Conservation (phyloP, 2,113 vertebrate genomes). For the Toxostoma redivivum region DNA sequence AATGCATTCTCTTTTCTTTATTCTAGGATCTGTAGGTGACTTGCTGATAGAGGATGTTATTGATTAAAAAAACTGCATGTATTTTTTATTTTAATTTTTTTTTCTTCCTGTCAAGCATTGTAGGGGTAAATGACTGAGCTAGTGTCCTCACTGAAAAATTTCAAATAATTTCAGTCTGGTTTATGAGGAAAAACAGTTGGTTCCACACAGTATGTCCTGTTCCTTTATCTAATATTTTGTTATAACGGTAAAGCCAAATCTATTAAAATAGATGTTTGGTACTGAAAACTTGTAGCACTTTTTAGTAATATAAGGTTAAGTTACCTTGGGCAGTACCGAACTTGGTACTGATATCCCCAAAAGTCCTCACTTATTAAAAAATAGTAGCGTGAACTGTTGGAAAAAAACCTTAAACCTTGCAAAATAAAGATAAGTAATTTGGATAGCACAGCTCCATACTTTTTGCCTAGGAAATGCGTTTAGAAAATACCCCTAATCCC, state of each 20-base stretch:
- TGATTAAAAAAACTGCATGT: background rate
- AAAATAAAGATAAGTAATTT: background rate
- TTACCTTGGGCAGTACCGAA: background rate
- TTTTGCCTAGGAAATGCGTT: background rate
- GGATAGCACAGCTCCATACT: background rate
- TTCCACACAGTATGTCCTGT: background rate
- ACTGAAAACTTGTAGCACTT: background rate
- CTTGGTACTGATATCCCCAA: background rate
- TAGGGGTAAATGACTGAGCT: background rate
- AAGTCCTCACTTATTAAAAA: background rate
- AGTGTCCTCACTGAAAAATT: background rate
- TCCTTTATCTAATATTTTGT: background rate
- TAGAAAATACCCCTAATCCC: background rate
- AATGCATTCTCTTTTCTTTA: background rate
- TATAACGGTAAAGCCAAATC: background rate
- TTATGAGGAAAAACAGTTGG: background rate
- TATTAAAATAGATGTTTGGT: background rate
- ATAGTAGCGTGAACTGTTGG: background rate
- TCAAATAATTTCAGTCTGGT: background rate
- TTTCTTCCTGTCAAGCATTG: background rate
- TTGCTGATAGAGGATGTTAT: background rate
- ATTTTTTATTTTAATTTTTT: background rate
- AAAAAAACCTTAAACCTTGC: fast-evolving
- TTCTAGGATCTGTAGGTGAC: background rate
- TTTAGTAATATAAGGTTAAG: background rate